Base-by-base conservation (phyloP, 2,888 invertebrate genomes). In the Sesamia inferens region DNA sequence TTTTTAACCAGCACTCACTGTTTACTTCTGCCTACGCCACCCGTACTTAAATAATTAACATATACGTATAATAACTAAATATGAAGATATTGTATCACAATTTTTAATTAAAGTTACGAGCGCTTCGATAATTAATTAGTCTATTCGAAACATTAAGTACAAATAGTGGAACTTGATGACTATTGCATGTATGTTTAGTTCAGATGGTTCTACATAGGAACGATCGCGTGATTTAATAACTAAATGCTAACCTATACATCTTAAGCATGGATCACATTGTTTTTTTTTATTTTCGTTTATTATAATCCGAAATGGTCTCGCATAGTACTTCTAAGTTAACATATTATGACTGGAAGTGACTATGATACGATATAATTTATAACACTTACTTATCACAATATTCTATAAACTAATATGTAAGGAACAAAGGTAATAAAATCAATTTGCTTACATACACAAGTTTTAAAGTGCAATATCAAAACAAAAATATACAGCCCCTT, bases 301-400 rank as follows among this genome's bases (percentile, higher is more conserved):
- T 88, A 88, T 89, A 90, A 88, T 89, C 88, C 90, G 91, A 91
- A 89, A 90, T 89, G 92, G 81, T 87, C 86, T 88, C 88, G 87
- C 90, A 86, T 92, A 92, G 94, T 94, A 94, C 93, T 90, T 92
- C 93, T 94, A 94, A 89, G 90, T 91, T 94, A 94, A 95, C 94
- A 94, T 96, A 96, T 96, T 96, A 96, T 96, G 96, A 96, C 96
- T 96, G 94, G 94, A 95, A 95, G 95, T 96, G 96, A 96, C 96
- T 96, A 96, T 91, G 92, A 93, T 93, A 93, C 91, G 90, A 94
- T 93, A 90, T 92, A 92, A 89, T 91, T 91, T 92, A 89, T 91
- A 93, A 92, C 85, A 86, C 94, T 90, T 95, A 96, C 94, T 90
- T 95, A 96, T 96, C 96, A 96, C 96, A 95, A 92, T 92, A 93